Evolutionary conservation across 2,797 vertebrate species (phyloP).

Genomic region (Capromys pilorides): DNA sequence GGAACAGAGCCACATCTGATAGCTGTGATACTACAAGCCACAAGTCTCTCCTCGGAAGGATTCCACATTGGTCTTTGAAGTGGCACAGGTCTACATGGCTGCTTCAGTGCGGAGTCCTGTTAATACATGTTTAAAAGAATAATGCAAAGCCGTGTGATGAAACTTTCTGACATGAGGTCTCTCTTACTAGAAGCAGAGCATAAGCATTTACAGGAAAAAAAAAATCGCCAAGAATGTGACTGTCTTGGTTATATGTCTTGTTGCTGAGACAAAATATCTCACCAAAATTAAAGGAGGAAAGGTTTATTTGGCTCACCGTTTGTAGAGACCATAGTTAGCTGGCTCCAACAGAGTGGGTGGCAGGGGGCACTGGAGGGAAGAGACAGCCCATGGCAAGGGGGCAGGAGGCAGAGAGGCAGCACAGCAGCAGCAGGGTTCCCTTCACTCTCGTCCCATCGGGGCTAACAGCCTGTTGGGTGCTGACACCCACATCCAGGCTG

Average conservation of each 20-base stretch:
- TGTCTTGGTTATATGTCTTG: background rate
- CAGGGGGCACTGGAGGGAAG: background rate
- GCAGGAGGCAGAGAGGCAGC: background rate
- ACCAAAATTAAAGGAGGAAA: background rate
- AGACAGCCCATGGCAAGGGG: background rate
- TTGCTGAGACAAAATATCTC: background rate
- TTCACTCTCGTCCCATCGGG: background rate
- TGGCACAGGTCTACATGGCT: background rate
- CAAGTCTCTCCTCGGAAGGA: constrained; percentile 27
- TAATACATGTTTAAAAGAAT: background rate
- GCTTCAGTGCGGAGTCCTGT: background rate
- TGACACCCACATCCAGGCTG: background rate
- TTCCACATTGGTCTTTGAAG: constrained; percentile 25
- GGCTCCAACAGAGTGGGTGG: background rate
- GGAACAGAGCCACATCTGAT: background rate
- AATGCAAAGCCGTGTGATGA: background rate
- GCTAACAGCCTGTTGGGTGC: background rate
- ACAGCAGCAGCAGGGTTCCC: background rate
- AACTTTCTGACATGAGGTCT: background rate
- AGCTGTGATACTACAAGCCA: background rate
- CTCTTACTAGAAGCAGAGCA: constrained; percentile 15
- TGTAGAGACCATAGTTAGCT: background rate
- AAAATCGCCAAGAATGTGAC: background rate
- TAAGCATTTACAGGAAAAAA: background rate
- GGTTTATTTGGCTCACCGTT: background rate